Percentiles rank a stretch among this genome's conserved stretches.
These are phyloP conservation scores for Atrina japonica DNA, from an alignment of 2,888 invertebrate species.

Conservation along the genomic window DNA sequence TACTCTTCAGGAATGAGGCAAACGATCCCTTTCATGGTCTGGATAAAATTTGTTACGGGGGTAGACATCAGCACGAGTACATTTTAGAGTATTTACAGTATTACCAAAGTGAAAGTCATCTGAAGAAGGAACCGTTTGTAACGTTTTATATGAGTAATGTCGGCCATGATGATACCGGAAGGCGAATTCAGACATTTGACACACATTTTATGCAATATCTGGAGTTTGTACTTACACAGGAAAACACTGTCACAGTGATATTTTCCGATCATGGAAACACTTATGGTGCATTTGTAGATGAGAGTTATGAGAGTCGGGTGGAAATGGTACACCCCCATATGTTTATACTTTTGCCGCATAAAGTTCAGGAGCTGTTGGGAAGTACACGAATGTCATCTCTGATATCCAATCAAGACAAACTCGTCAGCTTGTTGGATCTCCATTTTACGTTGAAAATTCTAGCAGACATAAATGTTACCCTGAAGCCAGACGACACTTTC, in stretches of 20 bases:
- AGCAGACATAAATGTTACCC: neutral
- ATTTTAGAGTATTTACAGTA: constrained; percentile 59
- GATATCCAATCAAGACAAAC: constrained; percentile 56
- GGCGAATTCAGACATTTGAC: constrained; percentile 66
- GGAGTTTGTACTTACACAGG: constrained; percentile 33
- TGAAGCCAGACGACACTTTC: neutral
- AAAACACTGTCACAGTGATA: constrained; percentile 66
- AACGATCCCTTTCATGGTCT: constrained; percentile 70
- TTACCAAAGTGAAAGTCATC: constrained; percentile 51
- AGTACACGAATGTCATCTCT: constrained; percentile 48
- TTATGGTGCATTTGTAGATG: constrained; percentile 65
- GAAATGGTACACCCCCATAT: constrained; percentile 70
- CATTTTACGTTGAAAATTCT: constrained; percentile 57
- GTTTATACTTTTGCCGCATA: constrained; percentile 64
- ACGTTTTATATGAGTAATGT: constrained; percentile 63
- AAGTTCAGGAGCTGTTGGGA: constrained; percentile 52
- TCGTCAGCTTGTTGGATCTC: constrained; percentile 67
- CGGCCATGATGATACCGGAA: constrained; percentile 68
- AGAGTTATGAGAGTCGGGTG: constrained; percentile 58
- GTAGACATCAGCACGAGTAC: constrained; percentile 67
- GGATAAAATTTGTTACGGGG: constrained; percentile 67
- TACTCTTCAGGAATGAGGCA: constrained; percentile 54
- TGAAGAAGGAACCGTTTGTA: constrained; percentile 51
- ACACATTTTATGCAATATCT: constrained; percentile 55
- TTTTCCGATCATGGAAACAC: constrained; percentile 74